These are phyloP conservation scores for Platygyra sinensis DNA, from an alignment of 64 coral and sea anemone genomes.

Conservation along the genomic window DNA sequence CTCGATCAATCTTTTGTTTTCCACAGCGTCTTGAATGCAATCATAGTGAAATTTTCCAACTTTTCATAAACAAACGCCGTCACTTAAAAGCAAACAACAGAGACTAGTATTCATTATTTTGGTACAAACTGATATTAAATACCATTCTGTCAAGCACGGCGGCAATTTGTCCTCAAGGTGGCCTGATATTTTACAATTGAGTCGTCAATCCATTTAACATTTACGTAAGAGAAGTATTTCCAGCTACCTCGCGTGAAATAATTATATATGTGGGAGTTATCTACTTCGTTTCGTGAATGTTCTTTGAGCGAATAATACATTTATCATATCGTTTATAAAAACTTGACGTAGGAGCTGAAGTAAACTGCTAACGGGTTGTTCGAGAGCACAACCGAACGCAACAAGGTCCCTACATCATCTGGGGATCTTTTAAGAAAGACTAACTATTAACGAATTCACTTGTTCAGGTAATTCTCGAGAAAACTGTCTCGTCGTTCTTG, in stretches of 20 bases:
- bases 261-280: neutral
- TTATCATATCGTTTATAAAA: neutral
- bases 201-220: neutral
- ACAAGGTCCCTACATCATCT: neutral
- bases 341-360: neutral
- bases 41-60: neutral
- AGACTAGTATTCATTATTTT: slow-evolving; percentile 14
- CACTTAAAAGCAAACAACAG: slow-evolving; percentile 4
- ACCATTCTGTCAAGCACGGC: neutral
- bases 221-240: neutral
- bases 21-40: neutral
- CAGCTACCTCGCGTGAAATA: neutral
- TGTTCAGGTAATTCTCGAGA: neutral
- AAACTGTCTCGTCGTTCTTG: neutral
- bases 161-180: too few relatives aligned
- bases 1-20: neutral
- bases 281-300: neutral
- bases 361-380: neutral
- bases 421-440: neutral
- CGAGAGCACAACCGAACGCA: neutral
- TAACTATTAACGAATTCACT: neutral
- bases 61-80: slow-evolving; percentile 7
- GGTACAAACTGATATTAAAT: slow-evolving; percentile 9
- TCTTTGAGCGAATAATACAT: neutral
- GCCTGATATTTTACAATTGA: neutral